Base-by-base conservation (phyloP, 2,888 invertebrate genomes). In the Aleiodes alternator region DNA sequence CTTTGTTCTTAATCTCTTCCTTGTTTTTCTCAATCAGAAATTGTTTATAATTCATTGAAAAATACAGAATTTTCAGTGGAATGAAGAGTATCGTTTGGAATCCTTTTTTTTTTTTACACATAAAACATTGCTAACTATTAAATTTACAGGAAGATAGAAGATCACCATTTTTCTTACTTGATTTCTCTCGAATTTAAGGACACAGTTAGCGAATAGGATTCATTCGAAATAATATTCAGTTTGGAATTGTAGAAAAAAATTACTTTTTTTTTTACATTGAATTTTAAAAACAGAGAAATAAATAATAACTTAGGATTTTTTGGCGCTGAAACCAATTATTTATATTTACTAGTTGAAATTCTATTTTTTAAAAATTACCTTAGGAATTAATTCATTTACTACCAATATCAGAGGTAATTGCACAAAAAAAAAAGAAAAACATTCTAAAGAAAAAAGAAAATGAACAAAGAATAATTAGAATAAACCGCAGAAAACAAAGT, bases 71-170 rank as follows among this genome's bases (percentile, higher is more conserved):
- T 50, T 29, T 50, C 84, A 85, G 87, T 84, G 83, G 79, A 76
- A 75, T 76, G 76, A 79, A 81, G 80, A 23, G 0, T 23, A 7
- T 11, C 6, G 1, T 80, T 83, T 76, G 83, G 86, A 34, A 34
- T 6, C 3, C 85, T 87, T 83, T 87, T 66, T 87, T 83, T 87
- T 66, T 51, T 68, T 68, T 68, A 51, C 51, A 86, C 85, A 87
- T 82, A 78, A 80, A 78, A 77, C 78, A 73, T 74, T 72, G 70
- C 51, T 72, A 75, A 66, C 81, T 81, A 81, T 72, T 82, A 81
- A 84, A 85, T 86, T 79, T 87, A 87, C 85, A 87, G 87, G 86
- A 87, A 87, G 87, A 86, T 87, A 84, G 82, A 84, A 79, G 76
- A 82, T 73, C 73, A 69, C 64, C 57, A 43, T 48, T 64, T 56